A percentile compares a stretch with the other conserved stretches of the same genome.
Evolutionary conservation across 2,888 invertebrate species (phyloP).

Genomic region (Megamerina dolium): DNA sequence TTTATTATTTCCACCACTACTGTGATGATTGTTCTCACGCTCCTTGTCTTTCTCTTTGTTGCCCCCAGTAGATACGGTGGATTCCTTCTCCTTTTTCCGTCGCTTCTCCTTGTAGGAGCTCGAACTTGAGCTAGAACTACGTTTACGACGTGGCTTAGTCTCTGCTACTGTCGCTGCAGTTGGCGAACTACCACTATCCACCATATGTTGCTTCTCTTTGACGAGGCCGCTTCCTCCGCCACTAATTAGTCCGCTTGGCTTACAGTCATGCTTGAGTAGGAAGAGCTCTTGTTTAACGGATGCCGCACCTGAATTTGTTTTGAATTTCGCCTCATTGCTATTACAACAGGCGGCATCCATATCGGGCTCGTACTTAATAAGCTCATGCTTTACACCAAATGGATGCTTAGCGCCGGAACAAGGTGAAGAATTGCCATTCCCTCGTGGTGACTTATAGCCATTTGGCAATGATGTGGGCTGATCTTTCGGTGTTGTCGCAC

Average conservation of each 20-base stretch:
- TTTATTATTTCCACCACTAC: not conserved
- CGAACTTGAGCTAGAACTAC: slow-evolving; percentile 45
- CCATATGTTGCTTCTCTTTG: slow-evolving; percentile 15
- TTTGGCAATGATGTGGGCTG: not conserved
- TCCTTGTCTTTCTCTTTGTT: slow-evolving; percentile 26
- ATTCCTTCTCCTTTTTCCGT: slow-evolving; percentile 44
- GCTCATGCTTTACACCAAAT: slow-evolving; percentile 36
- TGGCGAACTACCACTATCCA: not conserved
- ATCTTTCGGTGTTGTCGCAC: slow-evolving; percentile 33
- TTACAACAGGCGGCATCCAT: slow-evolving; percentile 19
- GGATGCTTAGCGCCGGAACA: slow-evolving; percentile 20
- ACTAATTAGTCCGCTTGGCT: slow-evolving; percentile 22
- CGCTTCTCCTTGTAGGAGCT: slow-evolving; percentile 49
- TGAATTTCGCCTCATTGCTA: slow-evolving; percentile 35
- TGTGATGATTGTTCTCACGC: slow-evolving; percentile 1
- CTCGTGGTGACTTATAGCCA: not conserved
- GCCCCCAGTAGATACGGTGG: slow-evolving; percentile 24
- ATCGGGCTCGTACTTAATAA: slow-evolving; percentile 36
- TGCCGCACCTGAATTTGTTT: slow-evolving; percentile 20
- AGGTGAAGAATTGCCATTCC: slow-evolving; percentile 15
- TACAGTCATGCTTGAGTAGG: slow-evolving; percentile 35
- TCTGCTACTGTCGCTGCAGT: slow-evolving; percentile 11
- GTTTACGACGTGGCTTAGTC: slow-evolving; percentile 38
- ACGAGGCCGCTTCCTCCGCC: slow-evolving; percentile 11
- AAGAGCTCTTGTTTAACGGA: slow-evolving; percentile 36